Percentiles rank a stretch among this genome's conserved stretches.
phyloP scores from a whole-genome alignment of 2,888 invertebrate genomes.

The Drosophila melanosoma region DNA sequence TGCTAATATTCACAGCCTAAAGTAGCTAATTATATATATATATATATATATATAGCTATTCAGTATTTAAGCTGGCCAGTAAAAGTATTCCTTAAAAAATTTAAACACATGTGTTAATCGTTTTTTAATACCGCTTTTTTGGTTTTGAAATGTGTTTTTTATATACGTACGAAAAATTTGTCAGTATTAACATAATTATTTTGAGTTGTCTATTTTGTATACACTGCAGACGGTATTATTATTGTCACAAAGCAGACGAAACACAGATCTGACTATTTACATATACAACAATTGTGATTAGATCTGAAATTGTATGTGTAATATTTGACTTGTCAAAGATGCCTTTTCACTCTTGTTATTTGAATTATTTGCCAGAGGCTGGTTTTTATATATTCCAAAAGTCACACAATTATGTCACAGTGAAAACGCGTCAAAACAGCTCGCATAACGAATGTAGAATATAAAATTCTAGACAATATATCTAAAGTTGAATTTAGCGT shows the following conservation, averaged over 20 bases:
- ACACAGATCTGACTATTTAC: background rate
- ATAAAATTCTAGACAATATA: constrained; percentile 18
- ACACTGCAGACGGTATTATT: background rate
- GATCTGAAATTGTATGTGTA: background rate
- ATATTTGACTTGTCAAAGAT: background rate
- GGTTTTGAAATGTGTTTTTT: constrained; percentile 56
- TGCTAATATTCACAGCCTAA: constrained; percentile 22
- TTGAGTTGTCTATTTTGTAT: constrained; percentile 31
- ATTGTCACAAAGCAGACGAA: background rate
- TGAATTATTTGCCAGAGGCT: constrained; percentile 36
- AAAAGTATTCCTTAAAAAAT: constrained; percentile 4
- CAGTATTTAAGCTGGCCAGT: constrained; percentile 1
- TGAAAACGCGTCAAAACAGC: constrained; percentile 27
- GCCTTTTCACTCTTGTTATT: background rate
- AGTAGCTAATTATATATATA: background rate
- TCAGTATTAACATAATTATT: constrained; percentile 45
- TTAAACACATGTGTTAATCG: background rate
- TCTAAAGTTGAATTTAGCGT: constrained; percentile 47
- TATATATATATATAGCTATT: background rate
- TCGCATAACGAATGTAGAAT: constrained; percentile 16
- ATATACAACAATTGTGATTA: background rate
- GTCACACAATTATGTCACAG: constrained; percentile 61
- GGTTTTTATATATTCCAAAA: constrained; percentile 55
- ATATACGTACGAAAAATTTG: constrained; percentile 61
- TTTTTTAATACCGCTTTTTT: constrained; percentile 38